These are phyloP conservation scores for Helostoma temminkii DNA, from an alignment of 2,797 vertebrate species.

Conservation along the genomic window DNA sequence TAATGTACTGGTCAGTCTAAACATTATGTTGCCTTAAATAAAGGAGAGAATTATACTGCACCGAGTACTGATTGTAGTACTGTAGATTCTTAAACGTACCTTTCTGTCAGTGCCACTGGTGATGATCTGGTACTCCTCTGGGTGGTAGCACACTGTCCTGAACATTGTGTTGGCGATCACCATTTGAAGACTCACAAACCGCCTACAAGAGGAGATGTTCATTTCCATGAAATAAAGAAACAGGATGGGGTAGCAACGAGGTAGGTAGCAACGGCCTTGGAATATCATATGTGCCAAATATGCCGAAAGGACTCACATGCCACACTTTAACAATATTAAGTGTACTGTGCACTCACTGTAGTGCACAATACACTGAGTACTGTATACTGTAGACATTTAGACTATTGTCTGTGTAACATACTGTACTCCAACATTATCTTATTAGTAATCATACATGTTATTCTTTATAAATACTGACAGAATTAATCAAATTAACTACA, in stretches of 20 bases:
- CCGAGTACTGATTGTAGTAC: not conserved
- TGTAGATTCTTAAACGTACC: constrained; percentile 70
- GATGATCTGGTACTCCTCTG: constrained; percentile 91
- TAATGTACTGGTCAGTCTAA: not conserved
- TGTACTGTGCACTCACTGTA: no score
- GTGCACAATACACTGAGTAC: no score
- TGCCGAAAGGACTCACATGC: not conserved
- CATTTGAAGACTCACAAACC: constrained; percentile 87
- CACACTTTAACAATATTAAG: not conserved
- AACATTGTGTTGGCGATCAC: constrained; percentile 88
- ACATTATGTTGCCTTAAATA: not conserved
- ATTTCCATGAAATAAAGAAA: no score
- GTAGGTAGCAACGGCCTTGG: not conserved
- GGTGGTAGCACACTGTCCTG: constrained; percentile 91
- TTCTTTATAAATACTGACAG: constrained; percentile 30
- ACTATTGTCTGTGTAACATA: constrained; percentile 9
- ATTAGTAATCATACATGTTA: constrained; percentile 6
- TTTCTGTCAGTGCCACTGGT: constrained; percentile 91
- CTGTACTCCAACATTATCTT: constrained; percentile 12
- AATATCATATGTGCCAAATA: constrained; percentile 1
- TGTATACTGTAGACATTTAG: constrained; percentile 26
- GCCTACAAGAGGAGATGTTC: constrained; percentile 77
- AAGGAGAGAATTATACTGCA: not conserved
- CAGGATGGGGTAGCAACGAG: no score
- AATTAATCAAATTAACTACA: no score